A percentile compares a stretch with the other conserved stretches of the same genome.
Conservation (phyloP, 2,888 invertebrate species). For the Tanypteryx hageni region DNA sequence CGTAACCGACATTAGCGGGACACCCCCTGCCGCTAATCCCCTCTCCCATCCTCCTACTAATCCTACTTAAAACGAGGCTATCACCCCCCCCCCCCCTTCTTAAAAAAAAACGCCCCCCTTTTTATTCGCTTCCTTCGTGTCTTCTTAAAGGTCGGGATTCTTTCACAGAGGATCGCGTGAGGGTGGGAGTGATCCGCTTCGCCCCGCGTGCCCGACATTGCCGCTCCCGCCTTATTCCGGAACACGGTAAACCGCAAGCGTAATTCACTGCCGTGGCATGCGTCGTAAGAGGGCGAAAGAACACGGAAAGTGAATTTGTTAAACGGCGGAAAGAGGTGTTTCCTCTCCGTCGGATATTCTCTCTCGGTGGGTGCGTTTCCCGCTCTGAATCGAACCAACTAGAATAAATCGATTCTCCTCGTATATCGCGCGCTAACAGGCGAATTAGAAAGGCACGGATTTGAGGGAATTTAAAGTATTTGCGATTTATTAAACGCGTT, state of each 20-base stretch:
- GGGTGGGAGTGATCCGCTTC: not conserved
- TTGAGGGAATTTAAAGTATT: no score
- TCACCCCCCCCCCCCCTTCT: not conserved
- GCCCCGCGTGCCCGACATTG: not conserved
- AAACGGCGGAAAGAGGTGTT: not conserved
- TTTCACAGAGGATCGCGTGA: not conserved
- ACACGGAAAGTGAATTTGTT: conserved; percentile 50
- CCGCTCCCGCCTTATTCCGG: not conserved
- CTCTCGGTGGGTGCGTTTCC: not conserved
- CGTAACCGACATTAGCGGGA: conserved; percentile 6
- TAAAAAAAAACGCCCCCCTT: not conserved
- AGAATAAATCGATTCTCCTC: not conserved
- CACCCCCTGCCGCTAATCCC: conserved; percentile 39
- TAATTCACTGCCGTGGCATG: conserved; percentile 13
- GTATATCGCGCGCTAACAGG: no score
- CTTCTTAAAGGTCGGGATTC: not conserved
- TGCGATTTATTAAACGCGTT: no score
- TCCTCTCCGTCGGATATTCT: not conserved
- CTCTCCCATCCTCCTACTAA: not conserved
- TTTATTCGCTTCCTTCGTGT: not conserved
- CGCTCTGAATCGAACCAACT: not conserved
- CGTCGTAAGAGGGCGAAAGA: conserved; percentile 28
- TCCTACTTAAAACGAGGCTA: conserved; percentile 28
- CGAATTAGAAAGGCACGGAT: no score
- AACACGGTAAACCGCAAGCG: not conserved